Conservation (phyloP, 2,797 vertebrate genomes). For the Hirundo rustica region DNA sequence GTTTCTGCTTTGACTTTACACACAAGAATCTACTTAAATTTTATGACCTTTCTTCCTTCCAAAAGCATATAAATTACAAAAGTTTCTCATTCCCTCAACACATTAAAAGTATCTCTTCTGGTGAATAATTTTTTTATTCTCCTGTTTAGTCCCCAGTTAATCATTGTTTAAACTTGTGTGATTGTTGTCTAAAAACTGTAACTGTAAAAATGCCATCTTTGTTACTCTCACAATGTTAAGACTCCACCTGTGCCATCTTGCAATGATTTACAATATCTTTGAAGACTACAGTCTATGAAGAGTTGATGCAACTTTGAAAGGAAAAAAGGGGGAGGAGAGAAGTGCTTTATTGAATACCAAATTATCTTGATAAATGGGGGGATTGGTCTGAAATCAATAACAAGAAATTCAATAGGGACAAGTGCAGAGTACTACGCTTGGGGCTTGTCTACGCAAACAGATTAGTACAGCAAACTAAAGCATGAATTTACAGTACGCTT, state of each 20-base stretch:
- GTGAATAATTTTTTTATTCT: not conserved
- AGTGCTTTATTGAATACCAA: not conserved
- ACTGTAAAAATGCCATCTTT: not conserved
- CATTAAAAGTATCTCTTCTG: not conserved
- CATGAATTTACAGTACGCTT: not conserved
- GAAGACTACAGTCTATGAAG: not conserved
- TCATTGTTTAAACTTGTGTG: not conserved
- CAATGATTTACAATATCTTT: not conserved
- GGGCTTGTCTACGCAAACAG: not conserved
- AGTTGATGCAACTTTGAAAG: not conserved
- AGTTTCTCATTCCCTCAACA: not conserved
- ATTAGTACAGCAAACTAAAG: not conserved
- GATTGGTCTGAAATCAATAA: not conserved
- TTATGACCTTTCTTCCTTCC: not conserved
- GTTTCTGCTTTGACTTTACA: not conserved
- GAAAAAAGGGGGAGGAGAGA: not conserved
- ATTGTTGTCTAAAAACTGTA: not conserved
- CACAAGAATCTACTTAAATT: not conserved
- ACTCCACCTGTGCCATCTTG: not conserved
- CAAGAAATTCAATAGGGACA: not conserved
- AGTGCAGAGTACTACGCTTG: not conserved
- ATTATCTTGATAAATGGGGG: not conserved
- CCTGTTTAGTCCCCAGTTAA: not conserved
- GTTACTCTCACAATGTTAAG: not conserved
- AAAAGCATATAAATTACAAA: not conserved